A percentile compares a stretch with the other conserved stretches of the same genome.
Conservation (phyloP, 2,113 vertebrate genomes). For the Narcine bancroftii region DNA sequence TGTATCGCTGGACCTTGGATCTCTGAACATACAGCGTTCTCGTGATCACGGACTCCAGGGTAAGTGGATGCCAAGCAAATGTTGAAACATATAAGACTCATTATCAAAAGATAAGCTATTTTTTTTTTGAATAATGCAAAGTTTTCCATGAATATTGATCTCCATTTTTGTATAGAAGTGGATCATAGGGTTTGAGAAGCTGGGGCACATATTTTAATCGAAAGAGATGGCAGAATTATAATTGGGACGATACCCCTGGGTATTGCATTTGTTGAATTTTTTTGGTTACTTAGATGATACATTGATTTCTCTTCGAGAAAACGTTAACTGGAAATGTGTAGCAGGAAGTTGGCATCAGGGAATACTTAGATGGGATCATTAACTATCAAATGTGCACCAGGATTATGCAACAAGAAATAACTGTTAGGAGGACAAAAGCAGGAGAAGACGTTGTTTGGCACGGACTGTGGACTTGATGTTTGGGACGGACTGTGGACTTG, state of each 20-base stretch:
- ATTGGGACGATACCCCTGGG: not conserved
- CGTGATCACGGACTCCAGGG: conserved; percentile 14
- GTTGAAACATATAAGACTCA: too few species aligned
- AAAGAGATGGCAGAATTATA: not conserved
- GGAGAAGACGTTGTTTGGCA: too few species aligned
- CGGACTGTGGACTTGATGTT: too few species aligned
- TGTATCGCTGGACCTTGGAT: not conserved
- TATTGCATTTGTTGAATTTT: not conserved
- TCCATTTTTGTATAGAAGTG: not conserved
- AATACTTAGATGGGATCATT: not conserved
- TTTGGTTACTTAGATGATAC: not conserved
- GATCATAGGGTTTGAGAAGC: not conserved
- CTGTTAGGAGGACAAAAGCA: too few species aligned
- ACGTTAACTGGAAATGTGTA: not conserved
- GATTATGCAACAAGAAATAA: not conserved
- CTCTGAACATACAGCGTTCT: conserved; percentile 12
- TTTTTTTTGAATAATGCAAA: not conserved
- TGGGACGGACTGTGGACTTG: too few species aligned
- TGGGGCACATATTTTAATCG: not conserved
- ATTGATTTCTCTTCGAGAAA: not conserved
- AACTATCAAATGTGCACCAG: not conserved
- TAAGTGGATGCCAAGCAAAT: not conserved
- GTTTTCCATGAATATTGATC: not conserved
- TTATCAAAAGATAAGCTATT: too few species aligned
- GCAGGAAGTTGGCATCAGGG: not conserved